Evolutionary conservation across 2,797 vertebrate species (phyloP).

Genomic region (Okamejei kenojei): DNA sequence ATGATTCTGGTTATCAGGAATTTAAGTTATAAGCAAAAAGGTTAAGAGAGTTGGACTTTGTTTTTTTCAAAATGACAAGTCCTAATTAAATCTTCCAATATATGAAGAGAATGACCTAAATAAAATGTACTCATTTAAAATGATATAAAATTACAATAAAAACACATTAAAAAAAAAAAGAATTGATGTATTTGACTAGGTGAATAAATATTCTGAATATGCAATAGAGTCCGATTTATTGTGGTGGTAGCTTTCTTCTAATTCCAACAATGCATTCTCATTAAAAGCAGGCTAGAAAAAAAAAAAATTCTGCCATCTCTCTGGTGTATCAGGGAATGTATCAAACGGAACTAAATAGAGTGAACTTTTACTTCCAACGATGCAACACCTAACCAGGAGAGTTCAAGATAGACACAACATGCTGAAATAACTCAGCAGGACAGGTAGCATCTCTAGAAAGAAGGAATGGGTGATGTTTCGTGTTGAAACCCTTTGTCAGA

Average conservation of each 20-base stretch:
- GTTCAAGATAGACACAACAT: not conserved
- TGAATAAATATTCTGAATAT: not conserved
- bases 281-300: not conserved
- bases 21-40: not conserved
- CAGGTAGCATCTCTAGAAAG: too few relatives aligned
- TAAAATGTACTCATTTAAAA: not conserved
- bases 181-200: not conserved
- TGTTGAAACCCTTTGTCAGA: too few relatives aligned
- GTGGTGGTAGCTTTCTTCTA: not conserved
- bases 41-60: not conserved
- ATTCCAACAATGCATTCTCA: not conserved
- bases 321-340: not conserved
- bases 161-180: too few relatives aligned
- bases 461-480: too few relatives aligned
- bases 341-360: not conserved
- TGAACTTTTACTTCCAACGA: not conserved
- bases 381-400: not conserved
- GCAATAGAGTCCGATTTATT: not conserved
- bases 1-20: not conserved
- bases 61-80: not conserved
- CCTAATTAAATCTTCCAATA: not conserved
- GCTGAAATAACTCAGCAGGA: too few relatives aligned
- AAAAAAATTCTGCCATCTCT: not conserved
- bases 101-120: not conserved
- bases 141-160: too few relatives aligned